Percentiles rank a stretch among this genome's conserved stretches.
Evolutionary conservation across 2,113 vertebrate species (phyloP).

Genomic region (Acanthisitta chloris): DNA sequence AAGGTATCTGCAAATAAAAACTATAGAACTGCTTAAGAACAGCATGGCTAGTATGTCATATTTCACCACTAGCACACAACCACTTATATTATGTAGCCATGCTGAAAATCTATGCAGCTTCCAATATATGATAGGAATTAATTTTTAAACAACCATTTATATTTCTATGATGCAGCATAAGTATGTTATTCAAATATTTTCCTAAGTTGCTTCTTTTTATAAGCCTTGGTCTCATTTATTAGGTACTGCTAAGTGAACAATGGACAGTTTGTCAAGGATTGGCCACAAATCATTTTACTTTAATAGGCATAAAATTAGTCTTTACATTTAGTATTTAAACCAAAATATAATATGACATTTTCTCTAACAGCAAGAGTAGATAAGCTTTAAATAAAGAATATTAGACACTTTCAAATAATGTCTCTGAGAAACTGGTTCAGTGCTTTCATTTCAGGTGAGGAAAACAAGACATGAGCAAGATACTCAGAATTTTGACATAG

Average conservation of each 20-base stretch:
- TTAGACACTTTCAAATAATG: neutral
- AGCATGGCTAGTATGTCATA: neutral
- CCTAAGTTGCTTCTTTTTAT: neutral
- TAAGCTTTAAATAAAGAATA: neutral
- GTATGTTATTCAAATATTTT: neutral
- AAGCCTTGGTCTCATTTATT: neutral
- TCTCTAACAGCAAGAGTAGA: too few relatives aligned
- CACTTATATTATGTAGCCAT: neutral
- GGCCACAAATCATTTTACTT: neutral
- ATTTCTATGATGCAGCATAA: neutral
- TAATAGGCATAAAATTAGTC: neutral
- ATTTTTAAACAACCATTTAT: neutral
- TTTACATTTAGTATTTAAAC: neutral
- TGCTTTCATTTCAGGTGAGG: neutral
- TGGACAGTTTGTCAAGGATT: neutral
- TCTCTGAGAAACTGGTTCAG: neutral
- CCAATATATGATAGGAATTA: neutral
- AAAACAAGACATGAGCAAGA: neutral
- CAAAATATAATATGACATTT: neutral
- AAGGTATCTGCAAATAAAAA: slow-evolving; percentile 2
- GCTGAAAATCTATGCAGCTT: neutral
- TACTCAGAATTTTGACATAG: neutral
- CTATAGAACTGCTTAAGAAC: neutral
- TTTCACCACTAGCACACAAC: neutral
- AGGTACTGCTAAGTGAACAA: neutral